Evolutionary conservation across 2,797 vertebrate species (phyloP).

Genomic region (Setipinna tenuifilis): DNA sequence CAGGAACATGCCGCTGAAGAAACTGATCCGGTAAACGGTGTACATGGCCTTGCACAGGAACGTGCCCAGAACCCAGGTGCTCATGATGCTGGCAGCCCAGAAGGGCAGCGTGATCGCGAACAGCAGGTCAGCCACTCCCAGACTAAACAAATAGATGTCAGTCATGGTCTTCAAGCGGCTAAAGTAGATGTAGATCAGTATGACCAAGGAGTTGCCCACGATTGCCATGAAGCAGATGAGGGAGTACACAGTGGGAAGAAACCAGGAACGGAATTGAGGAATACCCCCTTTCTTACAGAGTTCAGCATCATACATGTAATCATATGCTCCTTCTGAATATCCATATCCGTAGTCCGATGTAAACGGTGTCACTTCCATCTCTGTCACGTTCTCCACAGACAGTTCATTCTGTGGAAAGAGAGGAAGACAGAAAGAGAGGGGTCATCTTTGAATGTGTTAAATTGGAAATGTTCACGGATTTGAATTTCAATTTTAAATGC

Average conservation of each 20-base stretch:
- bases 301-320: constrained; percentile 67
- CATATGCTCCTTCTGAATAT: constrained; percentile 30
- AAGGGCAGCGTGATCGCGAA: constrained; percentile 91
- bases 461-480: too few relatives aligned
- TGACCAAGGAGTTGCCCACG: constrained; percentile 77
- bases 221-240: constrained; percentile 86
- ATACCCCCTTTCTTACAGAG: constrained; percentile 79
- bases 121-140: constrained; percentile 89
- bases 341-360: background rate
- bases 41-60: constrained; percentile 83
- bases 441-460: too few relatives aligned
- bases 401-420: too few relatives aligned
- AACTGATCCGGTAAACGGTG: constrained; percentile 87
- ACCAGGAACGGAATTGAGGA: constrained; percentile 81
- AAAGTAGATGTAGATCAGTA: too few relatives aligned
- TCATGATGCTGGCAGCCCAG: constrained; percentile 82
- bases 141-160: constrained; percentile 78
- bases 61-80: constrained; percentile 80
- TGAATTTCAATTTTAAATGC: too few relatives aligned
- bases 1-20: constrained; percentile 94
- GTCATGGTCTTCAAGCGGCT: too few relatives aligned
- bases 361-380: too few relatives aligned
- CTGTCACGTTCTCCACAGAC: too few relatives aligned
- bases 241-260: constrained; percentile 82
- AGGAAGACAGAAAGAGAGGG: too few relatives aligned